Conservation (phyloP, 2,113 vertebrate species). For the Plecotus auritus region DNA sequence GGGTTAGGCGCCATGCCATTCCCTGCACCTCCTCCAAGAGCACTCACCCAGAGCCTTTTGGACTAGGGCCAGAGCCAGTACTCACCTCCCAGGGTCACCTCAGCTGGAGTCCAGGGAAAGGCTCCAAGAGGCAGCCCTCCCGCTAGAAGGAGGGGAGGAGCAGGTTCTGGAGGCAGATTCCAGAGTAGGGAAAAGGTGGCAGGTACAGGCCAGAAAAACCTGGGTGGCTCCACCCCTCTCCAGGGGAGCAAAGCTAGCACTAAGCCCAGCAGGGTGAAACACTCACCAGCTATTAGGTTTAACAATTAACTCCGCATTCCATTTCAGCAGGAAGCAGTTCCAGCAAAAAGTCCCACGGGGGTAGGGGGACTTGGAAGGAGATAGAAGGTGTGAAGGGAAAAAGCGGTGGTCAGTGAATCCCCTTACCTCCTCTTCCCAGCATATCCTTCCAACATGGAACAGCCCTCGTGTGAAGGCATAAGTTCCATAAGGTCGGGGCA, state of each 20-base stretch:
- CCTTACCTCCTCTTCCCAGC: neutral
- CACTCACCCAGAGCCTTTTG: neutral
- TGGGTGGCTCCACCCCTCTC: neutral
- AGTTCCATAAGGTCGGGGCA: neutral
- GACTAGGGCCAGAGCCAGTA: slow-evolving; percentile 9
- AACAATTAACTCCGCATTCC: slow-evolving; percentile 73
- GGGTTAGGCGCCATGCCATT: neutral
- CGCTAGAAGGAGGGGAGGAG: neutral
- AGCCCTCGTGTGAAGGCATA: neutral
- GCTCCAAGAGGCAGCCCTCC: neutral
- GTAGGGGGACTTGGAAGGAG: neutral
- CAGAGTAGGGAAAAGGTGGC: neutral
- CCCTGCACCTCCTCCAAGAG: neutral
- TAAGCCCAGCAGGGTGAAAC: slow-evolving; percentile 6
- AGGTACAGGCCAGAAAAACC: slow-evolving; percentile 44
- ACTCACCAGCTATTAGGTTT: slow-evolving; percentile 59
- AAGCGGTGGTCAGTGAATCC: neutral
- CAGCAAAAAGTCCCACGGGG: neutral
- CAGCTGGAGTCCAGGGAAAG: slow-evolving; percentile 10
- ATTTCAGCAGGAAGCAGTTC: slow-evolving; percentile 38
- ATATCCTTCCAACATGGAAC: neutral
- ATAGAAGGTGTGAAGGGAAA: neutral
- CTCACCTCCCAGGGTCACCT: slow-evolving; percentile 54
- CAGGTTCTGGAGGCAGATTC: neutral
- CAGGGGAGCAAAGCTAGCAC: neutral